A percentile compares a stretch with the other conserved stretches of the same genome.
Conservation (phyloP, 2,113 vertebrate genomes). For the Brachypteracias leptosomus region DNA sequence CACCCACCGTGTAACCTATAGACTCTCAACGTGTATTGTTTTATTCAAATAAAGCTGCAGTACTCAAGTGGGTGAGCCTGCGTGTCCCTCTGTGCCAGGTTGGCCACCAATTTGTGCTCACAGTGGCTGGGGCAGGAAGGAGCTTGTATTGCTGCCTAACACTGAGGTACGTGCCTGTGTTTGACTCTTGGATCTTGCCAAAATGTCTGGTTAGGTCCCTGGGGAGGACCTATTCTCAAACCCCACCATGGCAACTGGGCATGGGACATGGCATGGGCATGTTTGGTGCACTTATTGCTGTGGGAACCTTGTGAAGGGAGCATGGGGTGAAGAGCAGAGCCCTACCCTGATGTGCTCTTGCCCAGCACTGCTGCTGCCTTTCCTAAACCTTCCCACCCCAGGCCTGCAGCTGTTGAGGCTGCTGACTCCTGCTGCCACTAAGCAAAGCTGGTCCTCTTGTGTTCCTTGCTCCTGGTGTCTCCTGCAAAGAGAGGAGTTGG, state of each 20-base stretch:
- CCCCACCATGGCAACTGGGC: accelerated
- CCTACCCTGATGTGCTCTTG: neutral
- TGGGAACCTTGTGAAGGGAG: neutral
- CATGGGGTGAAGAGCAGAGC: neutral
- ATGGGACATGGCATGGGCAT: accelerated
- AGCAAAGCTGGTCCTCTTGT: neutral
- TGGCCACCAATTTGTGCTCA: neutral
- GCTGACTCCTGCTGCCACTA: neutral
- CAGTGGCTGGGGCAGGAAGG: neutral
- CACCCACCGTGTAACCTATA: neutral
- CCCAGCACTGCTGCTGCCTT: neutral
- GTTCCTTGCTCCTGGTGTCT: neutral
- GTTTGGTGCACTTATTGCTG: neutral
- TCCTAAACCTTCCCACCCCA: neutral
- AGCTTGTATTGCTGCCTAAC: neutral
- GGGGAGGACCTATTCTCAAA: neutral
- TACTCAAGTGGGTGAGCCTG: conserved; percentile 23
- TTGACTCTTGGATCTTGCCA: neutral
- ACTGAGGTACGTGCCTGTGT: neutral
- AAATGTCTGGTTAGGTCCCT: neutral
- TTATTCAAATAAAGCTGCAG: conserved; percentile 72
- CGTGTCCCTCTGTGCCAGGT: conserved; percentile 10
- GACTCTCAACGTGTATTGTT: conserved; percentile 51
- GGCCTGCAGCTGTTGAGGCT: neutral
- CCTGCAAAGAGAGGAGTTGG: neutral